Base-by-base conservation (phyloP, 2,888 invertebrate species). In the Catocala fraxini region DNA sequence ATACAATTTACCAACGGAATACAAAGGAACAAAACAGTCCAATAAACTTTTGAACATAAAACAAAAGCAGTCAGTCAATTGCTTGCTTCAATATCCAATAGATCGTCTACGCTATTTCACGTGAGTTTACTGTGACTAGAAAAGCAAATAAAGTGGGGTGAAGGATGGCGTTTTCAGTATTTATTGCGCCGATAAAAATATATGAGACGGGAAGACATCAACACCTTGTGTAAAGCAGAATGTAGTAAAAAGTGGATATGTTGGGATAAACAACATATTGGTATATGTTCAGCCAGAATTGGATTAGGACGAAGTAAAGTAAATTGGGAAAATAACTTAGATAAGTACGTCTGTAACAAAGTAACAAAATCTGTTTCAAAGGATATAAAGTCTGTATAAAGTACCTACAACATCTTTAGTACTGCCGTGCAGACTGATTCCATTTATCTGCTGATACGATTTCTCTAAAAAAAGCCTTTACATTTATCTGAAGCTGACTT, bases 131-230 rank as follows among this genome's bases (percentile, higher is more conserved):
- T 42, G 25, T 33, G 11, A 46, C 13, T 15, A 39, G n/a, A 13
- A 11, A 1, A n/a, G 42, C 25, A 62, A 45, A 63, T 65, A 57
- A 65, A 57, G 47, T 55, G 10, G 41, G 56, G 33, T 51, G 9
- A 60, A 55, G n/a, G 25, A 55, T 41, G 11, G 47, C 41, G 25
- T 48, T 62, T 47, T 25, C 46, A 56, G 43, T 61, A 66, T 75
- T 75, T 70, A 76, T 54, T 43, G 33, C 42, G 15, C 33, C 53
- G 35, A 59, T 77, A 65, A 73, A 73, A 63, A 54, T 35, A 57
- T 49, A 61, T 12, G 62, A 69, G 56, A 12, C 11, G 56, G 39
- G 12, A 11, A 49, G 39, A 49, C 54, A 62, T 66, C 60, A 65
- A 59, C 61, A 73, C 63, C 66, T 67, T 12, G 56, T 52, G 43